These are phyloP conservation scores for Chloroceryle amazona DNA, from an alignment of 2,797 vertebrate genomes.

Conservation along the genomic window DNA sequence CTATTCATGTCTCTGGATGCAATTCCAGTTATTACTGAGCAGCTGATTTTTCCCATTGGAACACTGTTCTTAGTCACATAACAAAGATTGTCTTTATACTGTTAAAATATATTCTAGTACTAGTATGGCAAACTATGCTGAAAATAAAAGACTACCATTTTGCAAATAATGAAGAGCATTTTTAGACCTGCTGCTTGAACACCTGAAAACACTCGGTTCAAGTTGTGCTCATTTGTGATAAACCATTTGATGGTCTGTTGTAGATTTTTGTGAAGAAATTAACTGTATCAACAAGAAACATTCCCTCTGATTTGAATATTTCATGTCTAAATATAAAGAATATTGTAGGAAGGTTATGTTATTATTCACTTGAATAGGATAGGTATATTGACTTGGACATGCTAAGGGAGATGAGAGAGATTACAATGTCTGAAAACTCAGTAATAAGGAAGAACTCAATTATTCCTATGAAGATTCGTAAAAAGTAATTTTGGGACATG, in stretches of 20 bases:
- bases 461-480: neutral
- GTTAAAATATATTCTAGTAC: neutral
- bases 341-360: neutral
- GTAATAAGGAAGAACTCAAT: neutral
- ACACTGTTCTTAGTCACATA: neutral
- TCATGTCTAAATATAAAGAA: neutral
- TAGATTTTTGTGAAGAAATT: neutral
- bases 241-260: fast-evolving
- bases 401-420: neutral
- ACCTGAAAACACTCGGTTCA: neutral
- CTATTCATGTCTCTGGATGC: neutral
- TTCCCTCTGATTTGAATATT: neutral
- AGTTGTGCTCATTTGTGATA: neutral
- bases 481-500: neutral
- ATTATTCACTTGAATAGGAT: neutral
- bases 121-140: neutral
- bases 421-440: neutral
- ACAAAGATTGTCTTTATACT: neutral
- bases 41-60: neutral
- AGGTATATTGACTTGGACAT: neutral
- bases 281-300: neutral
- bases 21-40: neutral
- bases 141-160: neutral
- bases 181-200: neutral
- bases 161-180: neutral